Conservation (phyloP, 64 coral and sea anemone species). For the Porites lutea region DNA sequence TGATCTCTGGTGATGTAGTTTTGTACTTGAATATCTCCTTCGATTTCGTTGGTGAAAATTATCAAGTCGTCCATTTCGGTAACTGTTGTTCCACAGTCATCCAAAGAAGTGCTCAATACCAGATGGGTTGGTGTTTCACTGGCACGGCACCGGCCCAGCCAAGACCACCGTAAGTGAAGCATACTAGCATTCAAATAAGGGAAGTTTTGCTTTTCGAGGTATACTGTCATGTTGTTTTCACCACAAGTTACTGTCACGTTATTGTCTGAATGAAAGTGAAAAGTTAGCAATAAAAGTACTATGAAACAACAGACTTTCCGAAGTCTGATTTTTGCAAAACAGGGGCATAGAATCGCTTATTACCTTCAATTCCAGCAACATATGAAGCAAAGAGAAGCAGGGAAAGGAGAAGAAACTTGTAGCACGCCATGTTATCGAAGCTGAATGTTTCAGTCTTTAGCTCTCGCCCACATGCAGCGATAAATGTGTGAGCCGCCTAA, state of each 20-base stretch:
- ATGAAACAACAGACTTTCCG: neutral
- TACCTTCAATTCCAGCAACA: neutral
- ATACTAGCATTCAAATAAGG: conserved; percentile 25
- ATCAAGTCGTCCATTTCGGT: conserved; percentile 38
- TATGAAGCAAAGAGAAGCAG: neutral
- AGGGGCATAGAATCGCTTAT: neutral
- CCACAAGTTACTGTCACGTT: conserved; percentile 52
- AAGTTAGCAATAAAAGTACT: neutral
- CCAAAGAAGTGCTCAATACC: conserved; percentile 38
- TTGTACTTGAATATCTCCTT: neutral
- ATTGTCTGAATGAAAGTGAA: conserved; percentile 2
- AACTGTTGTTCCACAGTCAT: conserved; percentile 61
- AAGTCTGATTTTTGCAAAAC: neutral
- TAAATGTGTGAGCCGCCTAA: too few relatives aligned
- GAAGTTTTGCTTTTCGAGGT: conserved; percentile 16
- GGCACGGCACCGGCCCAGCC: conserved; percentile 1
- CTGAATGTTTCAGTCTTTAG: too few relatives aligned
- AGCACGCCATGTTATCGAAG: neutral
- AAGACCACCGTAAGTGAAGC: conserved; percentile 31
- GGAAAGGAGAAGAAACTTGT: neutral
- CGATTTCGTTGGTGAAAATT: conserved; percentile 54
- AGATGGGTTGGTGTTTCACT: conserved; percentile 37
- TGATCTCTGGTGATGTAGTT: conserved; percentile 44
- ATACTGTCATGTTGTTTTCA: conserved; percentile 39
- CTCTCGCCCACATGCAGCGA: too few relatives aligned